Conservation (phyloP, 2,888 invertebrate species). For the Scaptomyza reducta region DNA sequence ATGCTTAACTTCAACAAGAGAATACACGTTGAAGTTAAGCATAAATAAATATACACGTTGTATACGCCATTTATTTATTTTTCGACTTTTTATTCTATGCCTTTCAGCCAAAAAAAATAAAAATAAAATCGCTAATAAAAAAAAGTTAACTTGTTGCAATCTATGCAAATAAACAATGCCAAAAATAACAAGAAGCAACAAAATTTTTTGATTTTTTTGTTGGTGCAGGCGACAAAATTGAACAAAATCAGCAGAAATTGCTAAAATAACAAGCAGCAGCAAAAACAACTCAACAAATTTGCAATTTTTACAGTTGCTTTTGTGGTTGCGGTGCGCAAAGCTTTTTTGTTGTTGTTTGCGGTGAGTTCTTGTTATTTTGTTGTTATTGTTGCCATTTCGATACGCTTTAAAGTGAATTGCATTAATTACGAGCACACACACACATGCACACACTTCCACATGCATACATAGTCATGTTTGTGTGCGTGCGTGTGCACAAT, state of each 20-base stretch:
- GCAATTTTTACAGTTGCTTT: constrained; percentile 59
- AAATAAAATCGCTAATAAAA: constrained; percentile 6
- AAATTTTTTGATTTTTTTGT: neutral
- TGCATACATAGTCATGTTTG: neutral
- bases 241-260: constrained; percentile 15
- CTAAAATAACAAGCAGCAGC: constrained; percentile 1
- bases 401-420: constrained; percentile 62
- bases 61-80: constrained; percentile 28
- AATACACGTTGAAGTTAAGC: too few relatives aligned
- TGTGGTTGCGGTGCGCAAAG: constrained; percentile 21
- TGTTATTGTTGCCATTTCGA: constrained; percentile 48
- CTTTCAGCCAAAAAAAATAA: neutral
- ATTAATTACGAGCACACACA: constrained; percentile 54
- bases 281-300: constrained; percentile 27
- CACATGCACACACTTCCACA: neutral
- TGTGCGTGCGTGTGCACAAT: constrained; percentile 46
- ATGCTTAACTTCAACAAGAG: too few relatives aligned
- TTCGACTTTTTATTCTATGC: neutral
- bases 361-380: constrained; percentile 26
- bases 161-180: constrained; percentile 47
- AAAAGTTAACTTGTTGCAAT: constrained; percentile 41
- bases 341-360: constrained; percentile 27
- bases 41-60: too few relatives aligned
- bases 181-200: constrained; percentile 38
- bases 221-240: constrained; percentile 42